phyloP scores from a whole-genome alignment of 1,140 invertebrate genomes.

The Tetraneura akinire region DNA sequence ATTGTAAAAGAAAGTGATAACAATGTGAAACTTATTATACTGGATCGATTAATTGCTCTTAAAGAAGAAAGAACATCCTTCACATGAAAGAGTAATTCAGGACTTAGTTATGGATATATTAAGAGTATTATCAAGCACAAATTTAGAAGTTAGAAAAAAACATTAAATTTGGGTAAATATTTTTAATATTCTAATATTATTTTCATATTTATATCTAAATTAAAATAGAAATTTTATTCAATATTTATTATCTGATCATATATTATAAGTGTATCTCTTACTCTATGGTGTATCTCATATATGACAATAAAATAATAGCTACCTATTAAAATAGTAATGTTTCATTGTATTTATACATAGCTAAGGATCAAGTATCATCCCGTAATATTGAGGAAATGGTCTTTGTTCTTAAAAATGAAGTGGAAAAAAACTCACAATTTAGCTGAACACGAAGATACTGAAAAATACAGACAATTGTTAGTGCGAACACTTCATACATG shows the following conservation, averaged over 20 bases:
- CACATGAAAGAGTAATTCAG: constrained; percentile 90
- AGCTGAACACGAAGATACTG: constrained; percentile 89
- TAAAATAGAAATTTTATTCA: no score
- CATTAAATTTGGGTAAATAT: constrained; percentile 69
- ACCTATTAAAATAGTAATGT: no score
- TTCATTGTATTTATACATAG: constrained; percentile 57
- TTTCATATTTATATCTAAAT: no score
- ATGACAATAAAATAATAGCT: no score
- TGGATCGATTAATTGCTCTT: constrained; percentile 90
- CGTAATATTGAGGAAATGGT: constrained; percentile 97
- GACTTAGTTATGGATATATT: constrained; percentile 99
- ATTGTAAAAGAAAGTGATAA: constrained; percentile 99
- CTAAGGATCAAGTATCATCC: constrained; percentile 89
- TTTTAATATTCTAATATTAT: no score
- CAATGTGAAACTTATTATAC: constrained; percentile 98
- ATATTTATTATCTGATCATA: no score
- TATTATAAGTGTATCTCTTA: no score
- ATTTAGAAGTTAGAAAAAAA: constrained; percentile 94
- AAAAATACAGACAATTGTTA: constrained; percentile 92
- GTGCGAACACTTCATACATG: constrained; percentile 93
- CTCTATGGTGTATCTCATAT: no score
- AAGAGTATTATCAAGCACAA: constrained; percentile 87
- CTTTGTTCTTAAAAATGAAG: constrained; percentile 90
- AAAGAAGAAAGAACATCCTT: constrained; percentile 81
- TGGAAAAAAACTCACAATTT: constrained; percentile 87